Conservation (phyloP, 2,888 invertebrate genomes). For the Synergus japonicus region DNA sequence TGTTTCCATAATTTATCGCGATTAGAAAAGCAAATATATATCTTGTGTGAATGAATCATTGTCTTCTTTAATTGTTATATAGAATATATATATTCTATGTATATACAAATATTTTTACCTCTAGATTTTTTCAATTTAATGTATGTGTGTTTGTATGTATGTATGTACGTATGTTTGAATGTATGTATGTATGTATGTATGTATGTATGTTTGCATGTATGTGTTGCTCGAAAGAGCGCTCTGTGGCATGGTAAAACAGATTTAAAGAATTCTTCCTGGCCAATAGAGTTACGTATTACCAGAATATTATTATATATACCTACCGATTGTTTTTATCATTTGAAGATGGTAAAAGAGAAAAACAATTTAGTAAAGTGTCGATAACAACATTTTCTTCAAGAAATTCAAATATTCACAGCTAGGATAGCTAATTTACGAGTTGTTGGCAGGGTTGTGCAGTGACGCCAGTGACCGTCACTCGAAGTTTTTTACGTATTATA, state of each 20-base stretch:
- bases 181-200: not conserved
- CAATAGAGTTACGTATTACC: not conserved
- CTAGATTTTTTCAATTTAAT: not conserved
- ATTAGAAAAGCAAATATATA: not conserved
- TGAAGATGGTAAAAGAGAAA: not conserved
- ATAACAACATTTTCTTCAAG: not conserved
- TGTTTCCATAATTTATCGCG: not conserved
- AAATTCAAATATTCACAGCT: not conserved
- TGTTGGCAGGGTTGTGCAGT: too few relatives aligned
- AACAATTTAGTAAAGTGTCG: not conserved
- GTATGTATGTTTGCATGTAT: too few relatives aligned
- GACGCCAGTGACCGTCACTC: too few relatives aligned
- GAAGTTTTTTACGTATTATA: too few relatives aligned
- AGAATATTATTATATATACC: not conserved
- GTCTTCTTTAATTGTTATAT: not conserved
- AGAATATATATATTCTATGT: too few relatives aligned
- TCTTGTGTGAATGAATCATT: not conserved
- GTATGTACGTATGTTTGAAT: too few relatives aligned
- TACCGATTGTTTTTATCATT: not conserved
- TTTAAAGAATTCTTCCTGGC: conserved; percentile 5
- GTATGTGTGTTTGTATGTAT: not conserved
- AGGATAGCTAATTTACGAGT: not conserved
- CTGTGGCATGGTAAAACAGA: not conserved
- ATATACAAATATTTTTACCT: not conserved
- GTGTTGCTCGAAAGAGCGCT: not conserved